phyloP scores from a whole-genome alignment of 2,797 vertebrate species.

The Sus cebifrons region DNA sequence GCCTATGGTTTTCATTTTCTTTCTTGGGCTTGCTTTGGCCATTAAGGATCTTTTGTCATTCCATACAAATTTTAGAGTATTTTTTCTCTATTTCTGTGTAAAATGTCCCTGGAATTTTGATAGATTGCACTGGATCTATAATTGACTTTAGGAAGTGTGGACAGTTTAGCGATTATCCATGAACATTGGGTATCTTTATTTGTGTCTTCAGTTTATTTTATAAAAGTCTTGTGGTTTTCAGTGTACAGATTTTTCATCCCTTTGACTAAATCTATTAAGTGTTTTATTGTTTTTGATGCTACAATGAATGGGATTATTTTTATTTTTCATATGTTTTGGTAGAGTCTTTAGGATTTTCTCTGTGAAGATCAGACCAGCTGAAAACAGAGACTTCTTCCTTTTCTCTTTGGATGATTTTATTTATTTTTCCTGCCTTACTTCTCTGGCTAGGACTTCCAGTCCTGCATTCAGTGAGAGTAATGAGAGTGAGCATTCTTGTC shows the following conservation, averaged over 20 bases:
- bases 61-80: not conserved
- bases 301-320: not conserved
- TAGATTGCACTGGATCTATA: not conserved
- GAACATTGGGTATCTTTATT: not conserved
- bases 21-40: not conserved
- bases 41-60: not conserved
- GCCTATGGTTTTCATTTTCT: not conserved
- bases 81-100: not conserved
- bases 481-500: no score
- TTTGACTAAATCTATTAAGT: not conserved
- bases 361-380: no score
- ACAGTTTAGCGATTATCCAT: not conserved
- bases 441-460: no score
- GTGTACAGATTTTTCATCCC: not conserved
- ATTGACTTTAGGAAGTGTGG: not conserved
- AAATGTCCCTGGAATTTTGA: not conserved
- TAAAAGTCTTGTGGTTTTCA: not conserved
- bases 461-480: no score
- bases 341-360: no score
- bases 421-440: no score
- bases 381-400: no score
- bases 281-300: not conserved
- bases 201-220: not conserved
- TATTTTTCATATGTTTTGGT: no score
- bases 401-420: not conserved